Conservation (phyloP, 2,888 invertebrate genomes). For the Volucella zonaria region DNA sequence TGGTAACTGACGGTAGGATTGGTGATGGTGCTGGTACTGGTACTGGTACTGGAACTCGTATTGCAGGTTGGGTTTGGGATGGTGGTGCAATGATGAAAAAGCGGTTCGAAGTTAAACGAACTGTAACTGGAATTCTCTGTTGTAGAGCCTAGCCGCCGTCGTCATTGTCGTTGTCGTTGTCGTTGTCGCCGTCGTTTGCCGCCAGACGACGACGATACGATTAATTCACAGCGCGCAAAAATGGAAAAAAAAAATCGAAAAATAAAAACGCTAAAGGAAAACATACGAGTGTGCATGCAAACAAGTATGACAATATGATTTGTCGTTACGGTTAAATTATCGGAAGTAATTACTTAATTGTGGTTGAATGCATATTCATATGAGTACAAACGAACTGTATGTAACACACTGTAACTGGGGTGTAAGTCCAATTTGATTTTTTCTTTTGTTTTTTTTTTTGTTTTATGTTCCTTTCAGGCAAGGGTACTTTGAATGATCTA, state of each 20-base stretch:
- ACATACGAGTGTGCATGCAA: slow-evolving; percentile 22
- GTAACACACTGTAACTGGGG: slow-evolving; percentile 28
- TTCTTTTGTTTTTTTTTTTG: neutral
- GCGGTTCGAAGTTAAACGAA: slow-evolving; percentile 70
- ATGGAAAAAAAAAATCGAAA: slow-evolving; percentile 13
- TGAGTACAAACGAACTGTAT: no score
- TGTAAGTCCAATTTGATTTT: slow-evolving; percentile 39
- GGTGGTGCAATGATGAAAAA: slow-evolving; percentile 55
- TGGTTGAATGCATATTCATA: slow-evolving; percentile 54
- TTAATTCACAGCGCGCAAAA: slow-evolving; percentile 51
- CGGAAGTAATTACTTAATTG: slow-evolving; percentile 71
- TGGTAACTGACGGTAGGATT: neutral
- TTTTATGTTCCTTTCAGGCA: neutral
- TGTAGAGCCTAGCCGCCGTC: slow-evolving; percentile 17
- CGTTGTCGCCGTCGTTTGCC: slow-evolving; percentile 12
- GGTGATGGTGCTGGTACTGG: neutral
- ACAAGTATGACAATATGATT: slow-evolving; percentile 56
- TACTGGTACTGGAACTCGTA: neutral
- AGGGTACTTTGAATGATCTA: neutral
- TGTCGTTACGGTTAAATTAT: slow-evolving; percentile 55
- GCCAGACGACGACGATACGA: slow-evolving; percentile 56
- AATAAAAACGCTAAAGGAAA: slow-evolving; percentile 3
- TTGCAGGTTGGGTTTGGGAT: slow-evolving; percentile 1
- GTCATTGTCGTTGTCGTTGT: slow-evolving; percentile 4
- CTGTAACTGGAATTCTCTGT: slow-evolving; percentile 67